A percentile compares a stretch with the other conserved stretches of the same genome.
Evolutionary conservation across 2,888 invertebrate genomes (phyloP).

Genomic region (Atrina japonica): DNA sequence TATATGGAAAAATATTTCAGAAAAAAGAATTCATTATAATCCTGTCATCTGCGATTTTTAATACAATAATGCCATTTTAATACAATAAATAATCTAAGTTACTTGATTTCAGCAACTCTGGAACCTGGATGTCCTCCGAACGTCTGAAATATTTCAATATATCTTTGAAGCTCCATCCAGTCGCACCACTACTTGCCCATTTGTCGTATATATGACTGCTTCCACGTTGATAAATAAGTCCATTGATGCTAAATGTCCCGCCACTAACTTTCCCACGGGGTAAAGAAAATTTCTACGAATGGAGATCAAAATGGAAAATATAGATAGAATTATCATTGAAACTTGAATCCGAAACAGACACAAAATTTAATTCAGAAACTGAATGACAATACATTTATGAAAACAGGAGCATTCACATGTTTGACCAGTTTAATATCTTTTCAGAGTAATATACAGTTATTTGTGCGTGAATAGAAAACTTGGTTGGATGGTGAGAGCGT

Average conservation of each 20-base stretch:
- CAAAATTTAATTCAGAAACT: background rate
- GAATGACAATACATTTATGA: background rate
- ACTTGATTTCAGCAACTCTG: conserved; percentile 34
- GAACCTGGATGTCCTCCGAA: conserved; percentile 37
- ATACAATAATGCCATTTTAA: too few species aligned
- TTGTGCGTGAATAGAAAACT: too few species aligned
- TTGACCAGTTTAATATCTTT: too few species aligned
- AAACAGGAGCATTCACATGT: background rate
- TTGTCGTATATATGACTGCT: conserved; percentile 35
- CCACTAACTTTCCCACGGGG: conserved; percentile 39
- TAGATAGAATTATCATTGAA: too few species aligned
- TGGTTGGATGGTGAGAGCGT: too few species aligned
- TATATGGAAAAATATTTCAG: too few species aligned
- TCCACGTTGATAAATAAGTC: conserved; percentile 40
- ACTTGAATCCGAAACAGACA: too few species aligned
- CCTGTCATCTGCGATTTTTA: too few species aligned
- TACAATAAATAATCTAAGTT: too few species aligned
- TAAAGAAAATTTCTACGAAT: conserved; percentile 30
- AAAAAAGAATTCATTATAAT: too few species aligned
- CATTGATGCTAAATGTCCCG: conserved; percentile 37
- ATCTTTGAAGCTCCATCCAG: conserved; percentile 39
- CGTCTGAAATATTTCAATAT: conserved; percentile 32
- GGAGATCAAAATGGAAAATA: background rate
- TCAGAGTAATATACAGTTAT: too few species aligned
- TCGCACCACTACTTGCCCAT: conserved; percentile 36